A percentile compares a stretch with the other conserved stretches of the same genome.
phyloP scores from a whole-genome alignment of 2,797 vertebrate genomes.

The Vespertilio murinus region DNA sequence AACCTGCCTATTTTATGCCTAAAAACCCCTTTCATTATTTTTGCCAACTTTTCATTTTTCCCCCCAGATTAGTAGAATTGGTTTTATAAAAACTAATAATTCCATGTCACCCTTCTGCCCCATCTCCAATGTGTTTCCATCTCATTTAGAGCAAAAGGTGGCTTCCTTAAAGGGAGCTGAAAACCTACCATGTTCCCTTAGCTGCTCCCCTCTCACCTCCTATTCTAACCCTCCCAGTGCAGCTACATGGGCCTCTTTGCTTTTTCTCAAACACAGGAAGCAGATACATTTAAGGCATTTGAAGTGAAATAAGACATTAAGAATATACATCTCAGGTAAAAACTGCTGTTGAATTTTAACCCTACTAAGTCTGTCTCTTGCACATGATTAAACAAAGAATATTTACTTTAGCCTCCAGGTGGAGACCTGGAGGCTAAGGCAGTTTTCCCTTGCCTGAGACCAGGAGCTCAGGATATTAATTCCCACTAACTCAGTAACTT shows the following conservation, averaged over 20 bases:
- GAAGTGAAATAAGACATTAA: too few relatives aligned
- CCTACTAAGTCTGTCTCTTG: too few relatives aligned
- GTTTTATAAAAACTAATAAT: conserved; percentile 25
- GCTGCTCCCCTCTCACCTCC: background rate
- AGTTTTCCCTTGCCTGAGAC: too few relatives aligned
- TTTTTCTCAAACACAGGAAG: background rate
- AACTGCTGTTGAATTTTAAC: too few relatives aligned
- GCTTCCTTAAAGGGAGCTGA: background rate
- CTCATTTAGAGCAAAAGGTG: background rate
- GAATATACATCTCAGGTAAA: too few relatives aligned
- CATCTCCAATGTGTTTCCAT: background rate
- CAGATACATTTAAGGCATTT: background rate
- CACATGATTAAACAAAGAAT: too few relatives aligned
- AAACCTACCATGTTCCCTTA: background rate
- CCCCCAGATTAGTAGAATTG: background rate
- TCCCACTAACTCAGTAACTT: too few relatives aligned
- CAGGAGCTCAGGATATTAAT: too few relatives aligned
- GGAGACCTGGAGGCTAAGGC: too few relatives aligned
- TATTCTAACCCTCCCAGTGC: background rate
- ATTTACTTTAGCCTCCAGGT: too few relatives aligned
- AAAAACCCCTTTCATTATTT: background rate
- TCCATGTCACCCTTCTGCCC: background rate
- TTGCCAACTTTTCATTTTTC: background rate
- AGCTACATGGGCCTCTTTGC: background rate
- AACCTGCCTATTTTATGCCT: too few relatives aligned